These are phyloP conservation scores for Embiotoca jacksoni DNA, from an alignment of 2,113 vertebrate genomes.

Conservation along the genomic window DNA sequence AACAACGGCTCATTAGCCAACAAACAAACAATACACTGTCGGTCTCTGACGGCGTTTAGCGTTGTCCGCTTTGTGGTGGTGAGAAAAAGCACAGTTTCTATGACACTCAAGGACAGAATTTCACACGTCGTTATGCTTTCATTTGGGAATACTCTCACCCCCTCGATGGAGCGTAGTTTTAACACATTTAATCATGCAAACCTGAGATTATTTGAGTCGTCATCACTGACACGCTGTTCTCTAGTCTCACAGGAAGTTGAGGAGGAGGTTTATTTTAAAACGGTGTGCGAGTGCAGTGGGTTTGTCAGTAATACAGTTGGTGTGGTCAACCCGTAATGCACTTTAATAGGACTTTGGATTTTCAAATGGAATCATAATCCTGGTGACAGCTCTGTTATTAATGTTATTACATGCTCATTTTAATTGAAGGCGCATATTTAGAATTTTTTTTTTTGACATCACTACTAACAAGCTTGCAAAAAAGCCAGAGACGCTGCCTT, in stretches of 20 bases:
- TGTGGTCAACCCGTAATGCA: no score
- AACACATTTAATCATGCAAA: constrained; percentile 24
- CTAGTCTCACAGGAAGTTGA: constrained; percentile 33
- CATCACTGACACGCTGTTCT: background rate
- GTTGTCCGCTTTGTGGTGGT: background rate
- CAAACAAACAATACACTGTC: background rate
- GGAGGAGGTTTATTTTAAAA: constrained; percentile 28
- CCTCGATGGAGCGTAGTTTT: background rate
- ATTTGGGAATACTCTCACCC: constrained; percentile 8
- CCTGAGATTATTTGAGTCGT: constrained; percentile 11
- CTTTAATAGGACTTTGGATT: no score
- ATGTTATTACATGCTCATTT: no score
- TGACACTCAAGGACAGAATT: background rate
- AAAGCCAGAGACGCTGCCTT: no score
- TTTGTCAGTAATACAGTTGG: constrained; percentile 1
- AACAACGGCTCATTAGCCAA: background rate
- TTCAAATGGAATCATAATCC: no score
- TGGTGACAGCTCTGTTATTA: no score
- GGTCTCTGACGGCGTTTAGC: background rate
- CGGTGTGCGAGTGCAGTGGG: background rate
- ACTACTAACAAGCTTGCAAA: no score
- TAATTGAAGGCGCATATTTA: no score
- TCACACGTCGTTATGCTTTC: background rate
- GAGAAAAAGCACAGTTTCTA: background rate
- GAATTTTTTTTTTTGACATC: no score